A percentile compares a stretch with the other conserved stretches of the same genome.
Conservation (phyloP, 2,113 vertebrate species). For the Dipodomys stephensi region DNA sequence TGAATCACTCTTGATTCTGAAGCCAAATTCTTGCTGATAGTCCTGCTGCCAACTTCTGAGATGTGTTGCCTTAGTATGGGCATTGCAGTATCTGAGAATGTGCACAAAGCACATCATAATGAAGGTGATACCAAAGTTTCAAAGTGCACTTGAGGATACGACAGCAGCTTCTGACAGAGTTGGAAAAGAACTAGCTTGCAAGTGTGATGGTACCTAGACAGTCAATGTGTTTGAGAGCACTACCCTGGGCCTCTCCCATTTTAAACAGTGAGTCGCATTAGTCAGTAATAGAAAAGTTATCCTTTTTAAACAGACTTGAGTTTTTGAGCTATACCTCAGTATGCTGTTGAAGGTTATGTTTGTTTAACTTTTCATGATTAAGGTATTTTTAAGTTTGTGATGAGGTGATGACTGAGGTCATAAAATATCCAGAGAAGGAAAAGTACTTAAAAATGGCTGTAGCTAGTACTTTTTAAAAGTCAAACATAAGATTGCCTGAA, state of each 20-base stretch:
- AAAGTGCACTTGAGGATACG: slow-evolving; percentile 40
- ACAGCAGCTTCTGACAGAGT: background rate
- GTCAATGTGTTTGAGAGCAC: background rate
- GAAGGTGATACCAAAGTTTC: slow-evolving; percentile 59
- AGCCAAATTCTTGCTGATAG: slow-evolving; percentile 88
- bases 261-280: background rate
- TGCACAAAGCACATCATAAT: slow-evolving; percentile 67
- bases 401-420: background rate
- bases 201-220: background rate
- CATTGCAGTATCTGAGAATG: slow-evolving; percentile 78
- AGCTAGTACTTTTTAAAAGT: slow-evolving; percentile 24
- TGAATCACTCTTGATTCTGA: slow-evolving; percentile 85
- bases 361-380: slow-evolving; percentile 41
- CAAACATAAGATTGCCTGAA: background rate
- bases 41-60: slow-evolving; percentile 81
- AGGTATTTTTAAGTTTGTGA: slow-evolving; percentile 26
- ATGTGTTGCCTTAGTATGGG: slow-evolving; percentile 88
- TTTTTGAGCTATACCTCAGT: slow-evolving; percentile 24
- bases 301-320: slow-evolving; percentile 25
- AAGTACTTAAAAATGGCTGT: background rate
- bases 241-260: background rate
- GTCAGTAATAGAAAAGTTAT: background rate
- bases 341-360: background rate
- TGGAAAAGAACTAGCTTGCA: background rate
- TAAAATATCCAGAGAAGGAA: slow-evolving; percentile 54